phyloP scores from a whole-genome alignment of 2,797 vertebrate genomes.

The Myotis myotis region DNA sequence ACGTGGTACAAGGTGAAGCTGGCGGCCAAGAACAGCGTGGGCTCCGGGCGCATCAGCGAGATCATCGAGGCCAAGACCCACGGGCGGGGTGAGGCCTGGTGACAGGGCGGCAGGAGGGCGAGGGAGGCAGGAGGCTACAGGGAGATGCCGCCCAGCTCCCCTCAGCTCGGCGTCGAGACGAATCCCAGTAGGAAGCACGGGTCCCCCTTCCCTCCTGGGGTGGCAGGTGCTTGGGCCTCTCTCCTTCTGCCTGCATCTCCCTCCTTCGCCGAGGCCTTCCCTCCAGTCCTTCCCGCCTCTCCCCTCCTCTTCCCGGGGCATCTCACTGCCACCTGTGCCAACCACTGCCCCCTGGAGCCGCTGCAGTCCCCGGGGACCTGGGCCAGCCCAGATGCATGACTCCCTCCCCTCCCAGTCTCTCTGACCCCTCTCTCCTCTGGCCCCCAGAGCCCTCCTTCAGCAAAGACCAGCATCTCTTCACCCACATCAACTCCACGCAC shows the following conservation, averaged over 20 bases:
- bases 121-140: too few relatives aligned
- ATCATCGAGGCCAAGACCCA: slow-evolving; percentile 99
- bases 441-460: slow-evolving; percentile 93
- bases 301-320: neutral
- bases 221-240: neutral
- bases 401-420: neutral
- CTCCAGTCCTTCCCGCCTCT: neutral
- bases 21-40: slow-evolving; percentile 98
- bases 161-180: rapidly evolving
- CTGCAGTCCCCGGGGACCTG: neutral
- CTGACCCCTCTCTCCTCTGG: slow-evolving; percentile 23
- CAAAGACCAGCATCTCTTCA: slow-evolving; percentile 98
- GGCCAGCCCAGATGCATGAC: neutral
- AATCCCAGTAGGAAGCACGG: neutral
- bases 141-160: neutral
- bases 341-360: neutral
- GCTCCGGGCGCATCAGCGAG: slow-evolving; percentile 97
- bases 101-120: neutral
- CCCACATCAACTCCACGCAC: slow-evolving; percentile 98
- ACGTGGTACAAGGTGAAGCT: slow-evolving; percentile 99
- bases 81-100: slow-evolving; percentile 91
- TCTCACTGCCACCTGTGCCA: neutral
- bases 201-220: neutral
- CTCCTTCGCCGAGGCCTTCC: neutral
- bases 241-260: neutral